Conservation (phyloP, 2,113 vertebrate species). For the Neolamprologus devosi region DNA sequence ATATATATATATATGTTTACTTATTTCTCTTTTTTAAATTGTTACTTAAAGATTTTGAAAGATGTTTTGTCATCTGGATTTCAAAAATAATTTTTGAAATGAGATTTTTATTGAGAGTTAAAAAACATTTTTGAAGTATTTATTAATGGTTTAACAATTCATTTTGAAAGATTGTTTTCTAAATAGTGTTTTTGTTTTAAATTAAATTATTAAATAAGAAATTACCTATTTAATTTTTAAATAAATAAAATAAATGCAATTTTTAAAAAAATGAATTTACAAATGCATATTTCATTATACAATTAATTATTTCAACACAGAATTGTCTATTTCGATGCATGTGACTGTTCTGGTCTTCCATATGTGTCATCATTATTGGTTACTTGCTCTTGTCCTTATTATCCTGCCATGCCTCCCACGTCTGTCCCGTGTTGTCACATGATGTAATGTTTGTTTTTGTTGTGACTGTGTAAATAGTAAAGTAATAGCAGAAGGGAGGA, state of each 20-base stretch:
- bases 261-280: neutral
- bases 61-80: neutral
- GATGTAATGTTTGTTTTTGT: neutral
- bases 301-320: neutral
- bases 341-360: neutral
- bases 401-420: neutral
- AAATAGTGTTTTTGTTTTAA: neutral
- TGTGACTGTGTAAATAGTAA: neutral
- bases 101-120: neutral
- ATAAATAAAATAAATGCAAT: neutral
- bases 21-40: neutral
- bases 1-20: neutral
- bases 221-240: neutral
- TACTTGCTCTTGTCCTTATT: neutral
- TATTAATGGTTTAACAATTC: neutral
- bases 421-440: neutral
- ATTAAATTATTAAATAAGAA: neutral
- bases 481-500: neutral
- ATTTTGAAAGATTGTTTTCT: neutral
- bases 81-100: neutral
- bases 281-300: neutral
- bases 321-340: neutral
- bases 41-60: neutral
- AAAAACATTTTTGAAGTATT: accelerated
- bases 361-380: neutral